phyloP scores from a whole-genome alignment of 2,113 vertebrate species.

The Probosciger aterrimus region DNA sequence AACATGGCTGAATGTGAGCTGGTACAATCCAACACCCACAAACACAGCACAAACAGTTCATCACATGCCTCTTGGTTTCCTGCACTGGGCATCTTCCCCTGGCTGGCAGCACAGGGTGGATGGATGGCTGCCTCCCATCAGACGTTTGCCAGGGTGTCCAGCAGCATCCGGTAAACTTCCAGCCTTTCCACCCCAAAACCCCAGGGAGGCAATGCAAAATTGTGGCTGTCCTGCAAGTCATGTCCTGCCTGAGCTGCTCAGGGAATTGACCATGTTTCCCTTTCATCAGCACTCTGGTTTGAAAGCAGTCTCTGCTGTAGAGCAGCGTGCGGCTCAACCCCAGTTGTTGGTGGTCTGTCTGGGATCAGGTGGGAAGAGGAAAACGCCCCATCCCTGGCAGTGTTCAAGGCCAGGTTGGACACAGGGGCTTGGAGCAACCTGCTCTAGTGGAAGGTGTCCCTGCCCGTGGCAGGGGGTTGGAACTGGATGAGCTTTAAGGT shows the following conservation, averaged over 20 bases:
- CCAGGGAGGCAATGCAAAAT: not conserved
- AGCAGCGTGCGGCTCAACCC: fast-evolving
- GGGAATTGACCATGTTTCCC: not conserved
- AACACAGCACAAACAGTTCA: not conserved
- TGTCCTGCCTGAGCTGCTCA: not conserved
- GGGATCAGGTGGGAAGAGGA: not conserved
- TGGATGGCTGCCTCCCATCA: not conserved
- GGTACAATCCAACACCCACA: not conserved
- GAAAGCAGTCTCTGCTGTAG: not conserved
- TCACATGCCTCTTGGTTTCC: not conserved
- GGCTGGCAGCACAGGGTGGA: not conserved
- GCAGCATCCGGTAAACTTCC: not conserved
- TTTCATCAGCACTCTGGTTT: not conserved
- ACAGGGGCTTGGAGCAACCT: not conserved
- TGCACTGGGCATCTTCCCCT: not conserved
- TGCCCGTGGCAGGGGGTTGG: not conserved
- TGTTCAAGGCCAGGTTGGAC: not conserved
- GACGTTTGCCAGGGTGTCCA: not conserved
- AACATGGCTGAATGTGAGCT: not conserved
- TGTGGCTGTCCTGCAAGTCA: not conserved
- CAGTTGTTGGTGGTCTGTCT: not conserved
- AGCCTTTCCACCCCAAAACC: not conserved
- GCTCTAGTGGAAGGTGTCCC: not conserved
- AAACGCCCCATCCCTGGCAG: not conserved
- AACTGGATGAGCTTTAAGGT: not conserved